phyloP scores from a whole-genome alignment of 2,797 vertebrate species.

The Monodelphis domestica region DNA sequence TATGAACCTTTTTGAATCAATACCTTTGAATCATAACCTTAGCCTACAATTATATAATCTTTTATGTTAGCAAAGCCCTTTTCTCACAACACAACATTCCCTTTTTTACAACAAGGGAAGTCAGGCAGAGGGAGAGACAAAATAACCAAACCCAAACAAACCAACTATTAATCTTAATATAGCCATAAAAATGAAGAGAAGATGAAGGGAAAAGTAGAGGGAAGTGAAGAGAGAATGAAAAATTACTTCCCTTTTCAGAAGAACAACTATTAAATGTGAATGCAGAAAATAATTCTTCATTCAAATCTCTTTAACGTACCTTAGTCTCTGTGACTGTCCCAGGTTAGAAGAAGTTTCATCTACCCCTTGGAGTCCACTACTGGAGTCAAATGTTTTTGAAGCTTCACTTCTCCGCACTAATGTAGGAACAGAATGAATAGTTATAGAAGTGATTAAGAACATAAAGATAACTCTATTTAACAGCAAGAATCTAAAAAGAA shows the following conservation, averaged over 20 bases:
- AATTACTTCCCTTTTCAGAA: slow-evolving; percentile 61
- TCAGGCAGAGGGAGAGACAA: not conserved
- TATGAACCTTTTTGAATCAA: not conserved
- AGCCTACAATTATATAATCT: not conserved
- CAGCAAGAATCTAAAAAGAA: slow-evolving; percentile 52
- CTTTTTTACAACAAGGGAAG: not conserved
- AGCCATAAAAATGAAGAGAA: not conserved
- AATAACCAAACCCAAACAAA: not conserved
- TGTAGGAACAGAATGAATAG: slow-evolving; percentile 70
- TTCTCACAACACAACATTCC: not conserved
- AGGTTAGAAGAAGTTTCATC: slow-evolving; percentile 82
- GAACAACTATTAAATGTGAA: not conserved
- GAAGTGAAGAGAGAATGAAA: slow-evolving; percentile 64
- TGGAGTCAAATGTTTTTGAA: slow-evolving; percentile 84
- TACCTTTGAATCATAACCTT: not conserved
- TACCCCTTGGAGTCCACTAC: slow-evolving; percentile 72
- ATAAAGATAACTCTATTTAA: slow-evolving; percentile 37
- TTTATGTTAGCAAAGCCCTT: not conserved
- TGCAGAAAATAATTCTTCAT: not conserved
- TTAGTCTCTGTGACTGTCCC: slow-evolving; percentile 82
- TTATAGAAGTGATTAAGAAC: slow-evolving; percentile 17
- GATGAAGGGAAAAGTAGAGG: slow-evolving; percentile 49
- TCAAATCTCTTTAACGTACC: slow-evolving; percentile 76
- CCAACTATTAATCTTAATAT: not conserved
- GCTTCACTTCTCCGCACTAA: slow-evolving; percentile 86